Evolutionary conservation across 1,140 invertebrate genomes (phyloP), one percentile per base, ranked within the genome.

Genomic region (Drosophila rhopaloa): DNA sequence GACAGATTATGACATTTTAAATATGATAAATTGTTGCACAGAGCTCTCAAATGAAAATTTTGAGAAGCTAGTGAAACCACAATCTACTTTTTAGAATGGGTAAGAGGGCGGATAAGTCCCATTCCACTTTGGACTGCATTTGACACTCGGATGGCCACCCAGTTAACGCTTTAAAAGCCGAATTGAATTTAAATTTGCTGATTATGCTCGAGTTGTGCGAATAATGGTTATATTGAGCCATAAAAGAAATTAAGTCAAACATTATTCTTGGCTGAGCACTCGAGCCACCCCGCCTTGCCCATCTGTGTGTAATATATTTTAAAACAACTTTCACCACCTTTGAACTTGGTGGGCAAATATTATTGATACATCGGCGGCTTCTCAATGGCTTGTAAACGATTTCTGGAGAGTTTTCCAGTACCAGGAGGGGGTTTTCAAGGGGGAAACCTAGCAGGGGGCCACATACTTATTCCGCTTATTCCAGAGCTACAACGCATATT

Each of bases 151-250:
- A 68, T 60, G 68, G 65, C 71, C 79, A 66, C 40, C 40, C 10
- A 24, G 27, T 35, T 16, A 63, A 55, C 37, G 40, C 48, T 66
- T 67, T 58, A 61, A 76, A 82, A 32, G 32, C 70, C 81, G 85
- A 90, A 89, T 89, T 90, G 85, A 90, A 89, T 89, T 89, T 90
- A 89, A 89, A 89, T 85, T 90, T 79, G 78, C 78, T 90, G 75
- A 89, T 89, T 89, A 84, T 54, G 58, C 60, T 74, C 61, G 63
- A 84, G 80, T 81, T 79, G 80, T 89, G 84, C 84, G 58, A 89
- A 84, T 89, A 89, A 89, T 89, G 84, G 85, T 76, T 84, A 72
- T 89, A 89, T 89, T 89, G 74, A 79, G 84, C 84, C 80, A 89
- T 89, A 89, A 89, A 89, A 89, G 84, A 84, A 89, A 89, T 89